Evolutionary conservation across 2,797 vertebrate species (phyloP), one percentile per base, ranked within the genome.

Genomic region (Benthosema pterotum): DNA sequence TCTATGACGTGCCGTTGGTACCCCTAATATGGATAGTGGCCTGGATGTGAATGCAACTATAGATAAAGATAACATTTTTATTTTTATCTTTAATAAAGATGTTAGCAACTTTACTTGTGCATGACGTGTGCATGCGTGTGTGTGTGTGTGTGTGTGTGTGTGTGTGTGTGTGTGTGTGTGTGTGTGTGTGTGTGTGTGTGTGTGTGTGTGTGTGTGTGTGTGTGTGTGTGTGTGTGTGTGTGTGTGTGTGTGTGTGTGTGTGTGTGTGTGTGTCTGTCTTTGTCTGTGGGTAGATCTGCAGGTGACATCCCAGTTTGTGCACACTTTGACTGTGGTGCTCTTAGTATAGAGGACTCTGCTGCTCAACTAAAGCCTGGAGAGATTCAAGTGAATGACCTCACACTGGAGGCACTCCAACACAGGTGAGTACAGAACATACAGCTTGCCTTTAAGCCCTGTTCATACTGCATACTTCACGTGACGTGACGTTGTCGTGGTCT

Each of bases 321-420:
- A 71, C 93, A 92, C 22, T 98, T 98, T 60, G 97, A 99, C 0
- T 87, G 83, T 63, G 93, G 91, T 7, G 80, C 97, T 59, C 81
- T 22, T 22, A n/a, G n/a, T n/a, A 0, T 98, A 50, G 96, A 97
- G 61, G 95, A 97, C 28, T 72, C 85, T 0, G 96, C 86, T 0
- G 96, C 96, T 11, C 69, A 52, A 17, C 88, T 98, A 16, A 84
- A 65, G 0, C 80, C 95, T 0, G 91, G 89, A 7, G 92, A 97
- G 70, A 86, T 99, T 58, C 91, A 96, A 80, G 77, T 99, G 67
- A 98, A 98, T 0, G 95, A 98, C 55, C 92, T 99, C 61, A 99
- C 97, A 0, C 15, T 98, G 0, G 97, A 98, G 79, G 93, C 89
- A 0, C 81, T 99, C 69, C 95, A 98, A 77, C 97, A 98, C 87